These are phyloP conservation scores for Taenioides sp. DNA, from an alignment of 2,797 vertebrate genomes.

Conservation along the genomic window DNA sequence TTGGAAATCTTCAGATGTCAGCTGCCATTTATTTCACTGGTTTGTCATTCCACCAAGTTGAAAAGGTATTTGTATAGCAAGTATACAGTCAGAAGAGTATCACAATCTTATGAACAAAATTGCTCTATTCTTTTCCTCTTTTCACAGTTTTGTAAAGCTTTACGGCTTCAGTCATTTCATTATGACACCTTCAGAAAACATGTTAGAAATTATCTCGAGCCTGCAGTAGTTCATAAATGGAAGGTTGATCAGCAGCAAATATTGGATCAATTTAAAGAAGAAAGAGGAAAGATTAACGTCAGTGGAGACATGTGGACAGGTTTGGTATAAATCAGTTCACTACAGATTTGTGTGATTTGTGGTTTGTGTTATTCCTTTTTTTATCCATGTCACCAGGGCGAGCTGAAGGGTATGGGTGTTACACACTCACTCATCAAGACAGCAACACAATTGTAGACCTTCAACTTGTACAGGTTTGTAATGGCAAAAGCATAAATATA, in stretches of 20 bases:
- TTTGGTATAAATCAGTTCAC: not conserved
- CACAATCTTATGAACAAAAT: not conserved
- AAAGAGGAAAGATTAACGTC: not conserved
- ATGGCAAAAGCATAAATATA: not conserved
- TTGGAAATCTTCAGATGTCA: conserved; percentile 14
- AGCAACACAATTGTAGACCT: conserved; percentile 1
- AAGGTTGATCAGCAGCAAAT: not conserved
- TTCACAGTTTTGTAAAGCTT: not conserved
- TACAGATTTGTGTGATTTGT: not conserved
- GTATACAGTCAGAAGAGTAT: not conserved
- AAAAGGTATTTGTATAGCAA: conserved; percentile 8
- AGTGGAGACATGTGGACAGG: conserved; percentile 7
- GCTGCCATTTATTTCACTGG: conserved; percentile 25
- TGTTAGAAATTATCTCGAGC: conserved; percentile 10
- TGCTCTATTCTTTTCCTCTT: not conserved
- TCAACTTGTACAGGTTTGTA: not conserved
- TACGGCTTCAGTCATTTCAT: not conserved
- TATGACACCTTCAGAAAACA: conserved; percentile 1
- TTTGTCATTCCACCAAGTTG: conserved; percentile 7
- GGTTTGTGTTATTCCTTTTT: not conserved
- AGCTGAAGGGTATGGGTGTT: not conserved
- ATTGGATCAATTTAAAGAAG: not conserved
- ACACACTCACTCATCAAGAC: conserved; percentile 1
- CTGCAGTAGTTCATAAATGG: conserved; percentile 9
- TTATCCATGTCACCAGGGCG: not conserved